Evolutionary conservation across 2,797 vertebrate genomes (phyloP), one percentile per base, ranked within the genome.

Genomic region (Bucorvus abyssinicus): DNA sequence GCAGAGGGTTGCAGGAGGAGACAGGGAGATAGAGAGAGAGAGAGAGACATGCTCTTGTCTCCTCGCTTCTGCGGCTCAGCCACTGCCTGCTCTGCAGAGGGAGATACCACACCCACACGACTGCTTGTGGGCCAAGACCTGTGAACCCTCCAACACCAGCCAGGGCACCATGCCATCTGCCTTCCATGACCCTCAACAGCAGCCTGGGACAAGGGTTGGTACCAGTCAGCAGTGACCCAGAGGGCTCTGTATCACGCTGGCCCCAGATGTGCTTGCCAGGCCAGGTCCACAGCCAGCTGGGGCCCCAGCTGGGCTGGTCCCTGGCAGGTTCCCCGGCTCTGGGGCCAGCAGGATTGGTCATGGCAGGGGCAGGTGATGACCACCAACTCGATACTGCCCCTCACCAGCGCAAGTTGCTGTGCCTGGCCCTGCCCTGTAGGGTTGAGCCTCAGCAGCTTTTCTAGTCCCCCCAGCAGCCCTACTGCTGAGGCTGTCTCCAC

Each of bases 301-400:
- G 78, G 79, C 86, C 68, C 38, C 21, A 27, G 87, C 79, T 13
- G 96, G 96, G 91, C 94, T 96, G 95, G 95, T 71, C 94, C 82
- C 64, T 16, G 95, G 71, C 87, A 20, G 34, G 18, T 70, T 89
- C 64, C 78, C 64, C 69, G 67, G 71, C 1, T 8, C 87, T 76
- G 87, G 64, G 91, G 86, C 91, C 69, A 84, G 75, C 44, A 19
- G 90, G 64, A 76, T n/a, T 21, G 64, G 60, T 87, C 18, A 3
- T 8, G 53, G 27, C 5, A 47, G 57, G 45, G 34, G 50, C n/a
- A 79, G 73, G 69, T 40, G 83, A 79, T 55, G 87, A 83, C 84
- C 30, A 30, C 75, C 67, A 42, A 26, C 49, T 47, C 59, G 11
- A 5, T n/a, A 44, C 75, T 1, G 11, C 60, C 52, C 73, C 32